phyloP scores from a whole-genome alignment of 2,888 invertebrate species.

The Brachypalpus laphriformis region DNA sequence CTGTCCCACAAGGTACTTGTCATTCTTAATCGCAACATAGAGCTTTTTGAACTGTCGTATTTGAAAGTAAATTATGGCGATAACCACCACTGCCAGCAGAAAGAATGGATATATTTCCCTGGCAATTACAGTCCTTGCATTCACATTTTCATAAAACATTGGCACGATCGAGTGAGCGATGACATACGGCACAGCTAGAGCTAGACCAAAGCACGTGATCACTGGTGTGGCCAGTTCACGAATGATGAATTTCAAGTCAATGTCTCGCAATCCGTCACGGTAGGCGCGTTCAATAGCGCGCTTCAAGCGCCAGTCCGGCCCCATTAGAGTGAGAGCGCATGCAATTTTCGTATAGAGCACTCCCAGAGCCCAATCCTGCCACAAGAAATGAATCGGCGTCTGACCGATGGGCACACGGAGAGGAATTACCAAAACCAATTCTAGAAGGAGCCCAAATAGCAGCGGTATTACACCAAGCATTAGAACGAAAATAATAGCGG shows the following conservation, averaged over 20 bases:
- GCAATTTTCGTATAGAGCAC: constrained; percentile 99
- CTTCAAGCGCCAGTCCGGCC: constrained; percentile 97
- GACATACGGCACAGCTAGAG: constrained; percentile 96
- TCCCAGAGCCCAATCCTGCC: constrained; percentile 99
- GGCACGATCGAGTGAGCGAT: constrained; percentile 91
- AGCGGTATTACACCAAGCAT: constrained; percentile 95
- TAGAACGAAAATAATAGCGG: constrained; percentile 87
- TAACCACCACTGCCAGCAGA: constrained; percentile 87
- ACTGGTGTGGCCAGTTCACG: constrained; percentile 94
- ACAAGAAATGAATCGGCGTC: constrained; percentile 93
- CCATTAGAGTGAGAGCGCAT: constrained; percentile 98
- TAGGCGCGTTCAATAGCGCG: constrained; percentile 96
- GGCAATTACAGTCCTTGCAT: constrained; percentile 89
- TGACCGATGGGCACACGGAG: constrained; percentile 95
- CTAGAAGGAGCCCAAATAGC: constrained; percentile 95
- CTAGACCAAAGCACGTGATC: constrained; percentile 93
- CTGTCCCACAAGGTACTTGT: constrained; percentile 98
- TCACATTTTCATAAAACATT: constrained; percentile 86
- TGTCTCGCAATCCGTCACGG: constrained; percentile 95
- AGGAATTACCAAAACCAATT: constrained; percentile 95
- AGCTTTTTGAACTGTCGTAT: constrained; percentile 96
- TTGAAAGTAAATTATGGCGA: constrained; percentile 91
- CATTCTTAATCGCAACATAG: constrained; percentile 99
- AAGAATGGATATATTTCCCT: constrained; percentile 95
- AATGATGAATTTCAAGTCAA: constrained; percentile 94